Percentiles rank a stretch among this genome's conserved stretches.
Evolutionary conservation across 2,888 invertebrate genomes (phyloP).

Genomic region (Oegoconia quadripuncta): DNA sequence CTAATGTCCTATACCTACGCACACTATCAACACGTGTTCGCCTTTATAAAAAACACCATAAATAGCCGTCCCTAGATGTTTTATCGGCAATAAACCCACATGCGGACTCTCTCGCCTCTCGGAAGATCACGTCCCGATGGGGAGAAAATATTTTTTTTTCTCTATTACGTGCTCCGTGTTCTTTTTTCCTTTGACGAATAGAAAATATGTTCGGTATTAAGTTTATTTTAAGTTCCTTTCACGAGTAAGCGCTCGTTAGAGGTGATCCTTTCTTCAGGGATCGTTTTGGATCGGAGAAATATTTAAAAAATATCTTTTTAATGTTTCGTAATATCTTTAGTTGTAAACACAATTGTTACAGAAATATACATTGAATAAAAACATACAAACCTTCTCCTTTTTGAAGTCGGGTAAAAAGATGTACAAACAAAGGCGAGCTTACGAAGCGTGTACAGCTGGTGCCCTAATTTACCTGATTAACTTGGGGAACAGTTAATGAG

Average conservation of each 20-base stretch:
- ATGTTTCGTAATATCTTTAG: too few species aligned
- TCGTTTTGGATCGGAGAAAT: background rate
- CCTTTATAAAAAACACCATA: conserved; percentile 58
- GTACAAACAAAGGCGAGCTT: too few species aligned
- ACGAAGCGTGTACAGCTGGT: too few species aligned
- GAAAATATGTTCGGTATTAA: conserved; percentile 11
- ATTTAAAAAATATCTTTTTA: too few species aligned
- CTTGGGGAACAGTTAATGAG: too few species aligned
- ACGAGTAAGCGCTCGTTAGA: background rate
- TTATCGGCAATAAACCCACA: conserved; percentile 70
- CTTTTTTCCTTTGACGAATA: conserved; percentile 22
- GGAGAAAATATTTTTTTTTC: conserved; percentile 42
- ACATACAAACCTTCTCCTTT: conserved; percentile 3
- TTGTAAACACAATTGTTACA: too few species aligned
- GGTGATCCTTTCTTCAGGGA: too few species aligned
- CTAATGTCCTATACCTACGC: too few species aligned
- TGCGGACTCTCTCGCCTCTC: conserved; percentile 40
- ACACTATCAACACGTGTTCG: conserved; percentile 60
- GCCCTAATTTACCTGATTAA: too few species aligned
- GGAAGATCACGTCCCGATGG: conserved; percentile 56
- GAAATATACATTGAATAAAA: too few species aligned
- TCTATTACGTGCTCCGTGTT: conserved; percentile 15
- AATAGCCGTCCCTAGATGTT: conserved; percentile 65
- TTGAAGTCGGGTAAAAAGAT: too few species aligned
- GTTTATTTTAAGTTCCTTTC: background rate